Evolutionary conservation across 2,797 vertebrate genomes (phyloP).

Genomic region (Parotocinclus haroldoi): DNA sequence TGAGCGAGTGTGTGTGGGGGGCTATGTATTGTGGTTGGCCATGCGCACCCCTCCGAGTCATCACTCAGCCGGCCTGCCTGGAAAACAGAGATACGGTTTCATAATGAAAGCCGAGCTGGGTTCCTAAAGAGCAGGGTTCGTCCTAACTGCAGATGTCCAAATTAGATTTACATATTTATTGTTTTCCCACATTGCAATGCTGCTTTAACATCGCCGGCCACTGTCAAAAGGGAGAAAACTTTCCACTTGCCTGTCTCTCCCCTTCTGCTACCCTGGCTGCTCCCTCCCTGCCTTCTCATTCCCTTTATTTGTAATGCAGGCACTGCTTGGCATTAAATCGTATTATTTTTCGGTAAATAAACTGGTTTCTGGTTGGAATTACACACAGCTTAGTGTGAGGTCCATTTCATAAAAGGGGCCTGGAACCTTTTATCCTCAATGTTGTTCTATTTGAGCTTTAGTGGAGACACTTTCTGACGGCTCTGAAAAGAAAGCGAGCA

Average conservation of each 20-base stretch:
- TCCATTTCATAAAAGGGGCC: slow-evolving; percentile 75
- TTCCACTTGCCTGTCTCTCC: slow-evolving; percentile 45
- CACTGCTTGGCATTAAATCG: slow-evolving; percentile 78
- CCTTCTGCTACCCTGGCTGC: slow-evolving; percentile 1
- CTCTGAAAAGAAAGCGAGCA: slow-evolving; percentile 78
- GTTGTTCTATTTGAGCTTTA: slow-evolving; percentile 82
- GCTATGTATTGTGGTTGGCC: slow-evolving; percentile 94
- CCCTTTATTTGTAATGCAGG: slow-evolving; percentile 72
- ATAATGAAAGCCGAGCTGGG: slow-evolving; percentile 85
- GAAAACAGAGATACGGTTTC: slow-evolving; percentile 98
- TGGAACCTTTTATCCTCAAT: slow-evolving; percentile 80
- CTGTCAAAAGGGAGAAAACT: slow-evolving; percentile 54
- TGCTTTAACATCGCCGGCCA: neutral
- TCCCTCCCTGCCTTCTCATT: slow-evolving; percentile 37
- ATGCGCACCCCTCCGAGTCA: slow-evolving; percentile 91
- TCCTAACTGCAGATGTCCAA: slow-evolving; percentile 82
- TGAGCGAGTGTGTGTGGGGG: neutral
- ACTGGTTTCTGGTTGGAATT: slow-evolving; percentile 80
- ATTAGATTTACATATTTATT: slow-evolving; percentile 85
- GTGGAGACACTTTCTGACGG: slow-evolving; percentile 78
- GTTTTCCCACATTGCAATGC: slow-evolving; percentile 63
- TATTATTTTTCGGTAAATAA: slow-evolving; percentile 84
- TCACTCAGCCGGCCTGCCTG: slow-evolving; percentile 90
- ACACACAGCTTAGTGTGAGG: slow-evolving; percentile 82
- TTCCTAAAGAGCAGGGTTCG: slow-evolving; percentile 71